phyloP scores from a whole-genome alignment of 2,888 invertebrate genomes.

The Deroplatys truncata region DNA sequence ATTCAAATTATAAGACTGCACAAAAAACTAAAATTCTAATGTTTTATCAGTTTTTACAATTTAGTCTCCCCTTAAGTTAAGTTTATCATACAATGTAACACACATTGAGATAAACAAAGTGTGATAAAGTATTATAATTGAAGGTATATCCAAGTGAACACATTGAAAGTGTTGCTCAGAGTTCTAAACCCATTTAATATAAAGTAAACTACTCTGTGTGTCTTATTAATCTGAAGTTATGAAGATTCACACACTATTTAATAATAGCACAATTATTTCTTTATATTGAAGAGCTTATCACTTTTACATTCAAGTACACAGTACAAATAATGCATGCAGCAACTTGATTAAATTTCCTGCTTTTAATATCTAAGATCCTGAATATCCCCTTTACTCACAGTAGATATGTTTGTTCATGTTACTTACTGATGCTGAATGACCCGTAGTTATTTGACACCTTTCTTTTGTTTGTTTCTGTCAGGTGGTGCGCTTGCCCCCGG shows the following conservation, averaged over 20 bases:
- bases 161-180: not conserved
- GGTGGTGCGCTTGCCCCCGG: conserved; percentile 38
- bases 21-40: too few species aligned
- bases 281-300: not conserved
- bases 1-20: too few species aligned
- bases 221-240: not conserved
- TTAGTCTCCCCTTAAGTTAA: too few species aligned
- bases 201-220: not conserved
- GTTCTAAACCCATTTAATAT: not conserved
- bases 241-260: not conserved
- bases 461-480: conserved; percentile 33
- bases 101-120: too few species aligned
- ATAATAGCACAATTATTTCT: not conserved
- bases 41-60: too few species aligned
- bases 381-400: not conserved
- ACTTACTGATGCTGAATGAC: not conserved
- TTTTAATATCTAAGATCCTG: not conserved
- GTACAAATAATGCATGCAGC: not conserved
- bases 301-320: not conserved
- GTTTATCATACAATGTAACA: too few species aligned
- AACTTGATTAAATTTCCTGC: not conserved
- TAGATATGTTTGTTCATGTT: not conserved
- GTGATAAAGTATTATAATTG: not conserved
- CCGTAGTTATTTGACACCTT: conserved; percentile 7
- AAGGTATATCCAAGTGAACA: not conserved